These are phyloP conservation scores for Danio rerio DNA, from an alignment of 2,113 vertebrate species.

Conservation along the genomic window DNA sequence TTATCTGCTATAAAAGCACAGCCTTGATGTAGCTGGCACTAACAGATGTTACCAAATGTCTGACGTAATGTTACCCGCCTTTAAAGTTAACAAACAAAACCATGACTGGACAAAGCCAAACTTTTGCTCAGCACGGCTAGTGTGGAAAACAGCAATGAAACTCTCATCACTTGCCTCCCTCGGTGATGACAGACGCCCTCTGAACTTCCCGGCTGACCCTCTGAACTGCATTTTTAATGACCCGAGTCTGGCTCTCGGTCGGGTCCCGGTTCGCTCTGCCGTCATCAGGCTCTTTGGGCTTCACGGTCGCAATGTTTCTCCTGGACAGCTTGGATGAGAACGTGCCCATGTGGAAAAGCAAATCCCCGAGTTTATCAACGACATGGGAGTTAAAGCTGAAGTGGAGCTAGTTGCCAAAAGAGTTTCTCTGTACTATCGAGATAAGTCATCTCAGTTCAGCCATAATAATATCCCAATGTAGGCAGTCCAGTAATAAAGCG, in stretches of 20 bases:
- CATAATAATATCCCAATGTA: neutral
- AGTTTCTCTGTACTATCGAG: neutral
- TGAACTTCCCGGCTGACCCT: conserved; percentile 48
- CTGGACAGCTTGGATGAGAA: conserved; percentile 60
- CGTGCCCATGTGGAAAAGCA: conserved; percentile 63
- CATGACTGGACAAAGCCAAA: conserved; percentile 2
- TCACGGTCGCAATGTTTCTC: conserved; percentile 60
- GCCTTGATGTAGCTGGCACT: neutral
- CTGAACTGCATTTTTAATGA: conserved; percentile 47
- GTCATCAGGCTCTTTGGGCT: conserved; percentile 40
- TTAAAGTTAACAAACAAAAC: neutral
- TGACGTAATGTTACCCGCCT: neutral
- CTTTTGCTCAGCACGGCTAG: conserved; percentile 2
- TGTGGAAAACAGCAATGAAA: conserved; percentile 21
- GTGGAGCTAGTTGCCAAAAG: neutral
- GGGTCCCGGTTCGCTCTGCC: conserved; percentile 19
- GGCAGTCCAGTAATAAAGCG: neutral
- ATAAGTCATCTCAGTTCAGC: neutral
- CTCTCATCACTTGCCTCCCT: conserved; percentile 60
- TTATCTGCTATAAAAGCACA: neutral
- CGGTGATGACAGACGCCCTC: conserved; percentile 51
- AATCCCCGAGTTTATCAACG: conserved; percentile 35
- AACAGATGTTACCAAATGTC: neutral
- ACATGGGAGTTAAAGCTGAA: conserved; percentile 39
- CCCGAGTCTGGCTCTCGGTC: conserved; percentile 24